Conservation (phyloP, 1,140 invertebrate species). For the Hyles vespertilio region DNA sequence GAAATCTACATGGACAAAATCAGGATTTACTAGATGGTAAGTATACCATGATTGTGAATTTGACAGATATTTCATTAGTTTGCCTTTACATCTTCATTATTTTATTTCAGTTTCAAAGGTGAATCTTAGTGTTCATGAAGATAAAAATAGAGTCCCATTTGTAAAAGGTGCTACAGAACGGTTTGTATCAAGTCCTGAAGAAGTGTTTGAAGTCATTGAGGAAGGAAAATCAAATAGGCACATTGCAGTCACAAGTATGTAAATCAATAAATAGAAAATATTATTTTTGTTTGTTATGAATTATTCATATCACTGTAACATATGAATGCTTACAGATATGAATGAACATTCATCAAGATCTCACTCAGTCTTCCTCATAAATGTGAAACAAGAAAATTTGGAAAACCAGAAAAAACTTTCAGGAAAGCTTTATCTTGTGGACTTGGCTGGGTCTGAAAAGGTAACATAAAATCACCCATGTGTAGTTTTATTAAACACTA, state of each 20-base stretch:
- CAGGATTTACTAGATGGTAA: conserved; percentile 97
- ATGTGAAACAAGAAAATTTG: conserved; percentile 99
- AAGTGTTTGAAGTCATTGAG: conserved; percentile 99
- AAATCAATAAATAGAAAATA: conserved; percentile 9
- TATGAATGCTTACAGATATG: conserved; percentile 86
- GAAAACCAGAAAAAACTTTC: conserved; percentile 99
- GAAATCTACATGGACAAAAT: conserved; percentile 99
- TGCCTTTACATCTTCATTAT: neutral
- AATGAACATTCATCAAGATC: conserved; percentile 99
- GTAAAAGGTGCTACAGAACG: conserved; percentile 99
- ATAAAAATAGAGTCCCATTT: conserved; percentile 99
- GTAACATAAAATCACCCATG: conserved; percentile 71
- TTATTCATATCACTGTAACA: no score
- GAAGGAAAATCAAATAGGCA: conserved; percentile 99
- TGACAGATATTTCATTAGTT: no score
- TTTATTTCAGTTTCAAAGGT: conserved; percentile 92
- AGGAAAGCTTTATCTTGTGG: conserved; percentile 98
- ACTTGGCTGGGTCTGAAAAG: conserved; percentile 99
- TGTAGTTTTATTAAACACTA: no score
- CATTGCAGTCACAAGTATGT: conserved; percentile 98
- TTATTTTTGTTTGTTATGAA: no score
- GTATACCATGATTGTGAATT: conserved; percentile 22
- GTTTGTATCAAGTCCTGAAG: conserved; percentile 99
- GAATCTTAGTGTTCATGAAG: conserved; percentile 99
- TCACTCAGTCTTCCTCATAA: conserved; percentile 99